Percentiles rank a stretch among this genome's conserved stretches.
phyloP scores from a whole-genome alignment of 1,140 invertebrate genomes.

The Akabosia matsudoensis region DNA sequence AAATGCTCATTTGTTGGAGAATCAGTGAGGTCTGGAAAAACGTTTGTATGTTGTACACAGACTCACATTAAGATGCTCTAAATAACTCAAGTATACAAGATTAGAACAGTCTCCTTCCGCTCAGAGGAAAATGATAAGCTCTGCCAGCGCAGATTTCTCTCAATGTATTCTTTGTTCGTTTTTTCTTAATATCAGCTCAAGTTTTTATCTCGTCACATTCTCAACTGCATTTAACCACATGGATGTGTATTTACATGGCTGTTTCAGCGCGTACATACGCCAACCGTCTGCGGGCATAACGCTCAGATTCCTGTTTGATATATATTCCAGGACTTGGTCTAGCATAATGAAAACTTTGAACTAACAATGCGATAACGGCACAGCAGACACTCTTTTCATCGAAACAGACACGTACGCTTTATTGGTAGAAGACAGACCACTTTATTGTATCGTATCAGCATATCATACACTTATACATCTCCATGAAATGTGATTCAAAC shows the following conservation, averaged over 20 bases:
- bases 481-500: neutral
- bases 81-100: constrained; percentile 15
- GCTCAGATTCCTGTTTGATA: neutral
- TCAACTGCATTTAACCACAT: too few relatives aligned
- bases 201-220: too few relatives aligned
- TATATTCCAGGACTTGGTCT: neutral
- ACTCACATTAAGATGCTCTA: constrained; percentile 11
- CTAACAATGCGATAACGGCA: neutral
- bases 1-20: neutral
- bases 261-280: neutral
- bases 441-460: neutral
- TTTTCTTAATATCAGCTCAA: neutral
- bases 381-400: neutral
- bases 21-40: constrained; percentile 15
- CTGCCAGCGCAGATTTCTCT: neutral
- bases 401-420: neutral
- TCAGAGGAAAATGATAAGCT: constrained; percentile 4
- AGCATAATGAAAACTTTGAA: neutral
- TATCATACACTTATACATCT: neutral
- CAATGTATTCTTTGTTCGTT: constrained; percentile 13
- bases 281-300: neutral
- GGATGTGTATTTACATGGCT: too few relatives aligned
- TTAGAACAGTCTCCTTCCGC: constrained; percentile 13
- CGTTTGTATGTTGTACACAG: neutral
- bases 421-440: neutral